Evolutionary conservation across 2,797 vertebrate genomes (phyloP), one percentile per base, ranked within the genome.

Genomic region (Enteromius mattozi): DNA sequence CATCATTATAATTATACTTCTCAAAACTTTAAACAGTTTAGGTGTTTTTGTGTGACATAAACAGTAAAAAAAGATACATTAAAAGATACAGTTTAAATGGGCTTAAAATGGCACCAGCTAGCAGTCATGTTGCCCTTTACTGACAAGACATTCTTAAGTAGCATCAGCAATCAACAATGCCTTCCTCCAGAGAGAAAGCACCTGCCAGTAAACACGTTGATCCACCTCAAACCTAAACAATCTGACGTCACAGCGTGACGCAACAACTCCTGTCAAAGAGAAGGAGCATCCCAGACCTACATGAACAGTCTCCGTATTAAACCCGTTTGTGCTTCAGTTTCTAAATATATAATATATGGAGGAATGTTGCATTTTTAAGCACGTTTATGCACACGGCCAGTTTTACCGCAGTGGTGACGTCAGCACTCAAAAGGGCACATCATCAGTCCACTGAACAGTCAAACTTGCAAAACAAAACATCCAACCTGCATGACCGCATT

Each of bases 341-440:
- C 1, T 83, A 1, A 6, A 70, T 8, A 42, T 42, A 59, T 68
- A 24, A 30, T 19, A 54, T 47, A 47, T 70, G 8, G 3, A 78
- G 27, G 49, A 61, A 83, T 47, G 65, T 83, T 70, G 19, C 47
- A 54, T 56, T 79, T 68, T 35, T 51, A 16, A 68, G 4, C 6
- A 80, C 47, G 19, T 80, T 83, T 40, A 33, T 14, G 35, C 81
- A 47, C 49, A 61, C 19, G 66, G 17, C 8, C 30, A 49, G 68
- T 71, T 65, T 65, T 84, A 81, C 74, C 68, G 83, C 87, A 82
- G 85, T 66, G 85, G 76, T 80, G 82, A 75, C 77, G 76, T 86
- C 81, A 83, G 59, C 37, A 40, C 42, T 13, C 14, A 59, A 54
- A 68, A n/a, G 24, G 35, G 47, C 75, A 66, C 19, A 30, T 42